Base-by-base conservation (phyloP, 2,888 invertebrate genomes). In the Plagiodera versicolora region DNA sequence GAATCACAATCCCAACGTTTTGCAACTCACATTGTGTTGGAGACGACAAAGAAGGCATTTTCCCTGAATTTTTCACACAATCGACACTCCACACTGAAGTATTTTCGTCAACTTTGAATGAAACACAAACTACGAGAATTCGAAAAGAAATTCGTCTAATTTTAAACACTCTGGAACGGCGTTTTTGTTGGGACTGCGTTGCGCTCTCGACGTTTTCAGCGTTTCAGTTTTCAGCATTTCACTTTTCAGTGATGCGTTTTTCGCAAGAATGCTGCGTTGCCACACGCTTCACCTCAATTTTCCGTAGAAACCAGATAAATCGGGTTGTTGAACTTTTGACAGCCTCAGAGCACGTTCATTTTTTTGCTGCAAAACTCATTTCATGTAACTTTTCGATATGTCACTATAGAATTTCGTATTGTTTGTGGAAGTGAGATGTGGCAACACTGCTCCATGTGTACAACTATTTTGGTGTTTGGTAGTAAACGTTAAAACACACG, bases 111-210 rank as follows among this genome's bases (percentile, higher is more conserved):
- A 46, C n/a, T 19, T 24, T 19, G 20, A 32, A 56, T 58, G 48
- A 55, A 54, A 55, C 45, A 64, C n/a, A n/a, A n/a, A 66, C 61
- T 45, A 49, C 49, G 55, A 59, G 56, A 61, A 64, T 67, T 65
- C 68, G 61, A 64, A 63, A 68, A 70, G 69, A 72, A 72, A 70
- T 75, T 74, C 67, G 66, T 71, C 77, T 77, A 77, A 77, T 70
- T 77, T 77, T 77, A 77, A 76, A 76, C 75, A 66, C 67, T 65
- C 68, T 64, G 67, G 64, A 68, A 56, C 66, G 63, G 52, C 53
- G 51, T 65, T 65, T 57, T 59, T 58, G 65, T 59, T 55, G 49
- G 50, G 53, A 17, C 51, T 55, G 59, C 60, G 67, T 64, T 70
- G 64, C 59, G 63, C 60, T 60, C 45, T 63, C 50, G 58, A 47